Percentiles rank a stretch among this genome's conserved stretches.
Conservation (phyloP, 2,888 invertebrate genomes). For the Phania funesta region DNA sequence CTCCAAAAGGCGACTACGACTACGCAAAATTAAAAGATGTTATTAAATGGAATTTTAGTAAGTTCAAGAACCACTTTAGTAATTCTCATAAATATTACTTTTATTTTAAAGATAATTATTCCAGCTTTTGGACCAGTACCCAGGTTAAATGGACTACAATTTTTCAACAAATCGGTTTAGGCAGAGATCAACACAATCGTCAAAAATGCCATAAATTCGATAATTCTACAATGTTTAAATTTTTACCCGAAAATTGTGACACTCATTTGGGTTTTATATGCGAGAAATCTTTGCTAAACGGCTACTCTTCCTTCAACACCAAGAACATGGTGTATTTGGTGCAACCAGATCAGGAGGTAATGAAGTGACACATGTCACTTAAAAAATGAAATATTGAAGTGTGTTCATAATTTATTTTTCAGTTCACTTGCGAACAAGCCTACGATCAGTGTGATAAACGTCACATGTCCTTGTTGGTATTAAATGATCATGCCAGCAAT, state of each 20-base stretch:
- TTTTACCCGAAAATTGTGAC: slow-evolving; percentile 21
- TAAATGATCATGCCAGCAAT: background rate
- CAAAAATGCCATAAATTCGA: slow-evolving; percentile 53
- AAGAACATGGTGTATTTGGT: slow-evolving; percentile 15
- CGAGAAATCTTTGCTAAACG: slow-evolving; percentile 9
- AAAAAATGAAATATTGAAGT: background rate
- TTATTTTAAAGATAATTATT: slow-evolving; percentile 20
- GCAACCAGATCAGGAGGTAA: slow-evolving; percentile 21
- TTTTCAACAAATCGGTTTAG: slow-evolving; percentile 44
- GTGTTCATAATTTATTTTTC: background rate
- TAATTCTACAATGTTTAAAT: slow-evolving; percentile 17
- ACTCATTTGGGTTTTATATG: slow-evolving; percentile 45
- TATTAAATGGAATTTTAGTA: slow-evolving; percentile 41
- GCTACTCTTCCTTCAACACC: background rate
- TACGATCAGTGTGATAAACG: slow-evolving; percentile 19
- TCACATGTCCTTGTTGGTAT: slow-evolving; percentile 6
- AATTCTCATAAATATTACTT: no score
- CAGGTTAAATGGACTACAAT: background rate
- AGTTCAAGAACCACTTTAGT: no score
- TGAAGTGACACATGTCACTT: background rate
- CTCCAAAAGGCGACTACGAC: slow-evolving; percentile 5
- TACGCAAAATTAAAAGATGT: slow-evolving; percentile 26
- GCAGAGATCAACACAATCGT: background rate
- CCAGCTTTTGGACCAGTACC: slow-evolving; percentile 49
- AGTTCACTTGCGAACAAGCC: slow-evolving; percentile 41